Percentiles rank a stretch among this genome's conserved stretches.
These are phyloP conservation scores for Heteromurus nitidus DNA, from an alignment of 2,888 invertebrate genomes.

Conservation along the genomic window DNA sequence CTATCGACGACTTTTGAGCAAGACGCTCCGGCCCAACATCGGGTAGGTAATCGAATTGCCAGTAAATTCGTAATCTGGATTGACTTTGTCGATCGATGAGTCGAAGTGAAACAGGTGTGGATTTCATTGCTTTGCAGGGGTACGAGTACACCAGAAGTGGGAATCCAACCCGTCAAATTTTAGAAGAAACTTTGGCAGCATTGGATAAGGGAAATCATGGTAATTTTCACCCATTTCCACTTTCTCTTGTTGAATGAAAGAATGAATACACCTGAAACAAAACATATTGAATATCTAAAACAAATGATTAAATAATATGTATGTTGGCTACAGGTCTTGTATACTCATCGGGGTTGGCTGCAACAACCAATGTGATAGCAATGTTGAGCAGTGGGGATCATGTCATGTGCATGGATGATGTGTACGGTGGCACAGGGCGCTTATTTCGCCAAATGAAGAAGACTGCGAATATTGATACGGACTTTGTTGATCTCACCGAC, in stretches of 20 bases:
- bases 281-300: too few species aligned
- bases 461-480: constrained; percentile 75
- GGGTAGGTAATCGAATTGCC: too few species aligned
- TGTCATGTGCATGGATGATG: constrained; percentile 76
- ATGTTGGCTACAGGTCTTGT: constrained; percentile 68
- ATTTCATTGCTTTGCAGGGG: constrained; percentile 78
- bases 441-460: constrained; percentile 69
- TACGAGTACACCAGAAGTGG: constrained; percentile 95
- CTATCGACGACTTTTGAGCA: constrained; percentile 95
- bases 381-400: constrained; percentile 87
- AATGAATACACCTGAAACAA: too few species aligned
- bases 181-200: constrained; percentile 92
- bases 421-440: constrained; percentile 79
- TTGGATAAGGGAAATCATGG: constrained; percentile 92
- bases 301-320: background rate
- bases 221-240: too few species aligned
- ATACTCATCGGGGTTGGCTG: constrained; percentile 94
- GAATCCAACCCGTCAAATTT: constrained; percentile 92
- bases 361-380: constrained; percentile 85
- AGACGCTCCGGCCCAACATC: constrained; percentile 86
- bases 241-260: too few species aligned
- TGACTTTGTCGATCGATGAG: too few species aligned
- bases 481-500: constrained; percentile 78
- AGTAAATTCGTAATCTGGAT: too few species aligned
- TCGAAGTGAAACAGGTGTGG: too few species aligned